Conservation (phyloP, 2,113 vertebrate genomes). For the Zingel zingel region DNA sequence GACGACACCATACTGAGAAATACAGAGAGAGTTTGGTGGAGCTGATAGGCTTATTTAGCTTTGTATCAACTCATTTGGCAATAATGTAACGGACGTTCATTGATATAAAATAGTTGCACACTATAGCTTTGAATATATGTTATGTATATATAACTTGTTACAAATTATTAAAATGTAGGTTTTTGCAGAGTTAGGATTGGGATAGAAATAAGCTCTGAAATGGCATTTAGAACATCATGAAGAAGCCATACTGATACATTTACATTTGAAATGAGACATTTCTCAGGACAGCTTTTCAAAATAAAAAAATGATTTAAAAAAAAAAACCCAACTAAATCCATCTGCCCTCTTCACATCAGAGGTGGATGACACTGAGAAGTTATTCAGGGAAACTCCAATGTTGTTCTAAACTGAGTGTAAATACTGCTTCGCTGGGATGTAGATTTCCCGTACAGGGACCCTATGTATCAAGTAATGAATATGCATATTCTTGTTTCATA, state of each 20-base stretch:
- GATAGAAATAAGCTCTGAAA: neutral
- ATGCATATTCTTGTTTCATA: conserved; percentile 48
- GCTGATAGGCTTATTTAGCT: no score
- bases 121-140: neutral
- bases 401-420: conserved; percentile 20
- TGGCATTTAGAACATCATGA: neutral
- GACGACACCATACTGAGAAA: no score
- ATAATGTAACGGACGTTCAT: no score
- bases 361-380: neutral
- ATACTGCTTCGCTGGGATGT: neutral
- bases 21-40: no score
- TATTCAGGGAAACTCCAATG: neutral
- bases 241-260: neutral
- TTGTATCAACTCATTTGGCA: no score
- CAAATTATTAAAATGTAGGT: neutral
- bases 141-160: neutral
- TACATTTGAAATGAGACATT: neutral
- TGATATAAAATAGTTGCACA: no score
- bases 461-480: conserved; percentile 36
- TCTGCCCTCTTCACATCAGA: no score
- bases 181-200: no score
- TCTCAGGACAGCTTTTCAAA: neutral
- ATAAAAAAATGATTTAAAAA: neutral
- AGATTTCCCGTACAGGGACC: conserved; percentile 23
- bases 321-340: neutral